Evolutionary conservation across 1,140 invertebrate species (phyloP).

Genomic region (Prorops nasuta): DNA sequence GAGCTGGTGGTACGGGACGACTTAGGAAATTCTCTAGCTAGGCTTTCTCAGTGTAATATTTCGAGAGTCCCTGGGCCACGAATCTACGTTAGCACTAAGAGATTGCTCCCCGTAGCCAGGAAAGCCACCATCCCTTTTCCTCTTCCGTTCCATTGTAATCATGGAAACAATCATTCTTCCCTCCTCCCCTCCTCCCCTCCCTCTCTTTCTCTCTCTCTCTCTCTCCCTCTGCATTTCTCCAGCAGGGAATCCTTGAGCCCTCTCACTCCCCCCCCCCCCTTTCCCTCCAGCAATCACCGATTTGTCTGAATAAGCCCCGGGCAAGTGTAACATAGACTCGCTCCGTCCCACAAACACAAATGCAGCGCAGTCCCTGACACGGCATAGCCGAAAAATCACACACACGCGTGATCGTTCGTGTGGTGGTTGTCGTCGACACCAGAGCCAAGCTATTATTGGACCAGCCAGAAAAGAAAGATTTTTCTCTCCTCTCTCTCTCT

Average conservation of each 20-base stretch:
- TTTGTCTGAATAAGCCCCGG: slow-evolving; percentile 55
- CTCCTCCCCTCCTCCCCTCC: slow-evolving; percentile 19
- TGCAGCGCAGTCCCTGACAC: too few species aligned
- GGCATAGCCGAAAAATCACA: too few species aligned
- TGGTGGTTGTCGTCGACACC: too few species aligned
- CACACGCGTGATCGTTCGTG: too few species aligned
- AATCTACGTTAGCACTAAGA: slow-evolving; percentile 53
- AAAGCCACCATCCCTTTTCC: slow-evolving; percentile 29
- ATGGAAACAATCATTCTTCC: slow-evolving; percentile 56
- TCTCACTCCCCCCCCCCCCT: slow-evolving; percentile 47
- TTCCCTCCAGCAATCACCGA: slow-evolving; percentile 49
- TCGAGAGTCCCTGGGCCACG: slow-evolving; percentile 45
- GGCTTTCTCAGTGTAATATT: slow-evolving; percentile 51
- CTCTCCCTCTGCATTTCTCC: slow-evolving; percentile 19
- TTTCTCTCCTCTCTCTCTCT: slow-evolving; percentile 17
- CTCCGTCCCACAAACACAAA: too few species aligned
- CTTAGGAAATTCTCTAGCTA: too few species aligned
- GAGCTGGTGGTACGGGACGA: too few species aligned
- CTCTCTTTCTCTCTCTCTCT: slow-evolving; percentile 22
- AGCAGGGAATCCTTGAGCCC: slow-evolving; percentile 21
- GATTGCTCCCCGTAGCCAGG: slow-evolving; percentile 45
- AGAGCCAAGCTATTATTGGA: too few species aligned
- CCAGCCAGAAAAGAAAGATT: too few species aligned
- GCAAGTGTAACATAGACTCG: slow-evolving; percentile 51
- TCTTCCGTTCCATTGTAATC: slow-evolving; percentile 51